Percentiles rank a stretch among this genome's conserved stretches.
phyloP scores from a whole-genome alignment of 2,888 invertebrate genomes.

The Bombylius discolor region DNA sequence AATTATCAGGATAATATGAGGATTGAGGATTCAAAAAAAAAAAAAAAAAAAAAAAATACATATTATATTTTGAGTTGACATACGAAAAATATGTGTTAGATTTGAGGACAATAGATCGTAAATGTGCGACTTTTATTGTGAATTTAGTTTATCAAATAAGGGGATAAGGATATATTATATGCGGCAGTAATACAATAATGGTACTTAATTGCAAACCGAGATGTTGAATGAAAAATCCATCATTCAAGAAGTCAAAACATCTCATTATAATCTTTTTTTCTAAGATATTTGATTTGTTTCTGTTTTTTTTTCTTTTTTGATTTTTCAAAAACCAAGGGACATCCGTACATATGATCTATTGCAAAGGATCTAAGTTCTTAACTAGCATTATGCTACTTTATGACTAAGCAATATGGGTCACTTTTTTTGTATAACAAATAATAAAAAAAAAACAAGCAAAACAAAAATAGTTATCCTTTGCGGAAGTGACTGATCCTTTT shows the following conservation, averaged over 20 bases:
- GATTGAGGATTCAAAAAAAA: neutral
- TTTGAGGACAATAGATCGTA: neutral
- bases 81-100: neutral
- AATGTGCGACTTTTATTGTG: neutral
- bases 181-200: constrained; percentile 1
- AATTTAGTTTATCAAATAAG: neutral
- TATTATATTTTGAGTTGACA: neutral
- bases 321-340: neutral
- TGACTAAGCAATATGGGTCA: neutral
- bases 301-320: no score
- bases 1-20: neutral
- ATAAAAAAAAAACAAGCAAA: neutral
- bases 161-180: neutral
- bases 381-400: no score
- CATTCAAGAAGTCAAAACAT: constrained; percentile 11
- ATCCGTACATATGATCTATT: neutral
- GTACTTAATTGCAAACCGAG: constrained; percentile 7
- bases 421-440: neutral
- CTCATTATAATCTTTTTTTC: constrained; percentile 2
- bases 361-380: no score
- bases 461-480: neutral
- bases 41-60: neutral
- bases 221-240: constrained; percentile 6
- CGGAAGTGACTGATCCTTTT: neutral
- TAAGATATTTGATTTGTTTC: no score